Evolutionary conservation across 2,888 invertebrate genomes (phyloP).

Genomic region (Neria commutata): DNA sequence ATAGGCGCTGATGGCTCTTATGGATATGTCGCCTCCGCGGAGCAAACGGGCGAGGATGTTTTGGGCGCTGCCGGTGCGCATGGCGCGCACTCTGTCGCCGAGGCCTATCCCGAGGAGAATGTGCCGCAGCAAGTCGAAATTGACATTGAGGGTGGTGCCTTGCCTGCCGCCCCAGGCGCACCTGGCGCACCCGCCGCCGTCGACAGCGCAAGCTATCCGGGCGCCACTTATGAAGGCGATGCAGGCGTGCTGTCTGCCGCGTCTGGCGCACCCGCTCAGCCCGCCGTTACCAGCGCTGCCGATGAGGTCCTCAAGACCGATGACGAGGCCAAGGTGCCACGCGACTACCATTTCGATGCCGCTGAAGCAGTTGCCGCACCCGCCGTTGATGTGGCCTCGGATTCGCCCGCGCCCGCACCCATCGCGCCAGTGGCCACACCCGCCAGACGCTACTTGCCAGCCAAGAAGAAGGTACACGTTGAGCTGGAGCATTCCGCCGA

Average conservation of each 20-base stretch:
- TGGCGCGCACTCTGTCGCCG: slow-evolving; percentile 54
- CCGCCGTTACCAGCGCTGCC: too few species aligned
- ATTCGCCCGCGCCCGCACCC: slow-evolving; percentile 49
- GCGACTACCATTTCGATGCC: slow-evolving; percentile 53
- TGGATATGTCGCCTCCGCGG: slow-evolving; percentile 37
- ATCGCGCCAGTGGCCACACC: slow-evolving; percentile 49
- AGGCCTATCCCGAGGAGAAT: slow-evolving; percentile 54
- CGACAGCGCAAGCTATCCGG: too few species aligned
- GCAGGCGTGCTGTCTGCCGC: too few species aligned
- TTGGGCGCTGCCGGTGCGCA: slow-evolving; percentile 51
- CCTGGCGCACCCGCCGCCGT: slow-evolving; percentile 30
- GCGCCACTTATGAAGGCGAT: too few species aligned
- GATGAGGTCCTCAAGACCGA: slow-evolving; percentile 34
- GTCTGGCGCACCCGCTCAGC: too few species aligned
- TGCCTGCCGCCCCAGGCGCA: too few species aligned
- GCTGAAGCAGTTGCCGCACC: slow-evolving; percentile 32
- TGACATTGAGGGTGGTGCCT: slow-evolving; percentile 36
- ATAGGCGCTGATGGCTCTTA: too few species aligned
- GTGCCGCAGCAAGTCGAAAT: slow-evolving; percentile 28
- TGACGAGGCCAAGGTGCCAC: slow-evolving; percentile 54
- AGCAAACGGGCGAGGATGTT: slow-evolving; percentile 44
- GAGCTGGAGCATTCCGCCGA: slow-evolving; percentile 50
- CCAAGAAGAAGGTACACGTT: slow-evolving; percentile 56
- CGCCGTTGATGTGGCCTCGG: slow-evolving; percentile 35
- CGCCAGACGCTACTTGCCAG: slow-evolving; percentile 54